Conservation (phyloP, 2,113 vertebrate genomes). For the Tautogolabrus adspersus region DNA sequence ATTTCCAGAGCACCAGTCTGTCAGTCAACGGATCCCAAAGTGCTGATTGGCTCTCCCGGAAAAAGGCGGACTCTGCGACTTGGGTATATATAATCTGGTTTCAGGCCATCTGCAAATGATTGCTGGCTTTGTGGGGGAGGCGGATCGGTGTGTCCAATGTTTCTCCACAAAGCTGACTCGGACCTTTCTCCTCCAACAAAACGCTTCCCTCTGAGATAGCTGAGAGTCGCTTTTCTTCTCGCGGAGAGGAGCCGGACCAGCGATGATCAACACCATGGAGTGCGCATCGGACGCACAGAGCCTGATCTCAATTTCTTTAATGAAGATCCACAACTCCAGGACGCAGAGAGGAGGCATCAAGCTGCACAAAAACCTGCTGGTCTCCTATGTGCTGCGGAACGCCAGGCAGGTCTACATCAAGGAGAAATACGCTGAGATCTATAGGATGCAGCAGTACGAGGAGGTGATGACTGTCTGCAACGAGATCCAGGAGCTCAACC, state of each 20-base stretch:
- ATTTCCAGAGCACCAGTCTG: constrained; percentile 68
- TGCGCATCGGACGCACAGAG: constrained; percentile 93
- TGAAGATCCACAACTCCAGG: constrained; percentile 97
- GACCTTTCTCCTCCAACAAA: constrained; percentile 67
- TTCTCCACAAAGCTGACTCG: constrained; percentile 74
- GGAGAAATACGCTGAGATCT: constrained; percentile 96
- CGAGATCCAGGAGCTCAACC: constrained; percentile 88
- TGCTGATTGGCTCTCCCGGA: constrained; percentile 61
- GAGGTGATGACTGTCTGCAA: constrained; percentile 86
- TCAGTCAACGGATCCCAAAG: constrained; percentile 73
- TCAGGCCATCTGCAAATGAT: constrained; percentile 81
- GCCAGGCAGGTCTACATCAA: constrained; percentile 96
- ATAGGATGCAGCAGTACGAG: constrained; percentile 92
- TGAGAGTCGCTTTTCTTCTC: constrained; percentile 52
- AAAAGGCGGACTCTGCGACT: constrained; percentile 66
- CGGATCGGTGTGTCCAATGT: constrained; percentile 73
- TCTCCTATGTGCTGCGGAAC: constrained; percentile 96
- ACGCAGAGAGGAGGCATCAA: constrained; percentile 95
- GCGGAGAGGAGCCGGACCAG: constrained; percentile 29
- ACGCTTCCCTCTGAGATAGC: constrained; percentile 57
- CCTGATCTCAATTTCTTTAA: constrained; percentile 93
- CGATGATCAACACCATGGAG: constrained; percentile 87
- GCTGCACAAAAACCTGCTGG: constrained; percentile 97
- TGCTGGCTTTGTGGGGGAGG: constrained; percentile 74
- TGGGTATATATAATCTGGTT: constrained; percentile 79